These are phyloP conservation scores for Numida meleagris DNA, from an alignment of 2,113 vertebrate genomes.

Conservation along the genomic window DNA sequence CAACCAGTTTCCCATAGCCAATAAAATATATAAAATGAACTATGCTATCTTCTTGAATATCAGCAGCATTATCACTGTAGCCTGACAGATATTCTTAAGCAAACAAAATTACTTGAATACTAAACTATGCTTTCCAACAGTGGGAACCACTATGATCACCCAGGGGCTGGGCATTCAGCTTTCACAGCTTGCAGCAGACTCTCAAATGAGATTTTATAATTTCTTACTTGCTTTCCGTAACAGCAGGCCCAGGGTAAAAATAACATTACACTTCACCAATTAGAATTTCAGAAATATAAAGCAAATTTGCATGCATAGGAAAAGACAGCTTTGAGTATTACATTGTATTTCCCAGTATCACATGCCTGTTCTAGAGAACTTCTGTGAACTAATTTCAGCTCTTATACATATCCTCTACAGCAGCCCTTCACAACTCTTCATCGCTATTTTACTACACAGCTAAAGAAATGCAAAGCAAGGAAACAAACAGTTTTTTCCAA, in stretches of 20 bases:
- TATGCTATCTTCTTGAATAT: not conserved
- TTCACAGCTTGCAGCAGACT: not conserved
- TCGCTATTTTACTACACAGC: not conserved
- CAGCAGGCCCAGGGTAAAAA: not conserved
- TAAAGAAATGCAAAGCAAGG: not conserved
- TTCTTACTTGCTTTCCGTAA: not conserved
- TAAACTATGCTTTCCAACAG: not conserved
- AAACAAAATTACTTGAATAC: not conserved
- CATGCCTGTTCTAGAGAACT: not conserved
- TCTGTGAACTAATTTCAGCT: not conserved
- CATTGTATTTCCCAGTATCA: not conserved
- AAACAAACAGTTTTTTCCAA: not conserved
- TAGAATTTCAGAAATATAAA: not conserved
- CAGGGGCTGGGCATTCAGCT: not conserved
- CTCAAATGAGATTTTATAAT: not conserved
- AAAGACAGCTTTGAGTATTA: not conserved
- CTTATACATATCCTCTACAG: not conserved
- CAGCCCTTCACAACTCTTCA: not conserved
- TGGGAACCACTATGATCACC: not conserved
- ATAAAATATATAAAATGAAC: not conserved
- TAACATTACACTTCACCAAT: not conserved
- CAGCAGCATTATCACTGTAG: not conserved
- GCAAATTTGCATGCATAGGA: not conserved
- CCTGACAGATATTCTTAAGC: not conserved
- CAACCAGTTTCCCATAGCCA: not conserved